Conservation (phyloP, 2,888 invertebrate genomes). For the Gastracanthus pulcherrimus region DNA sequence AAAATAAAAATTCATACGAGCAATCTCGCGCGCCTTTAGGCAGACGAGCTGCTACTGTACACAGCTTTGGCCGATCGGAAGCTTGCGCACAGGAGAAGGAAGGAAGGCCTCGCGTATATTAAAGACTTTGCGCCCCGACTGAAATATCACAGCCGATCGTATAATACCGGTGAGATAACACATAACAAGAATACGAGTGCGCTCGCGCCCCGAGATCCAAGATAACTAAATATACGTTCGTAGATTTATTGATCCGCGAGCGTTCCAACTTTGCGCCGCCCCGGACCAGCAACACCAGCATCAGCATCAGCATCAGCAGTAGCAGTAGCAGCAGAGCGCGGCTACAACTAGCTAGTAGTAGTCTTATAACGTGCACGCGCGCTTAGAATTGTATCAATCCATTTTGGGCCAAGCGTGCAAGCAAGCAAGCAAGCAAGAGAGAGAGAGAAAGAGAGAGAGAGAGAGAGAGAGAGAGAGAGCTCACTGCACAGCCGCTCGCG, state of each 20-base stretch:
- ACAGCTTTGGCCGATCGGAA: not conserved
- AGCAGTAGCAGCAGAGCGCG: not conserved
- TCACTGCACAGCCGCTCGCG: no score
- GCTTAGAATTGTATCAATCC: constrained; percentile 46
- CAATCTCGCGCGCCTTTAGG: not conserved
- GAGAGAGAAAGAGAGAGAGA: not conserved
- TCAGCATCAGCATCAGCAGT: no score
- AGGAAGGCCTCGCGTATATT: not conserved
- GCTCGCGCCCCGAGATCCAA: constrained; percentile 51
- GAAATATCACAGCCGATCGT: constrained; percentile 70
- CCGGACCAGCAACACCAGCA: no score
- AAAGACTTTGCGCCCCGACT: constrained; percentile 56
- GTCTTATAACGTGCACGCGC: constrained; percentile 26
- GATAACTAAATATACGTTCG: constrained; percentile 68
- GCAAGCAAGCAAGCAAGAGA: not conserved
- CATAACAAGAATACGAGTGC: constrained; percentile 63
- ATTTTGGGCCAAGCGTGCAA: constrained; percentile 31
- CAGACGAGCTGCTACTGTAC: no score
- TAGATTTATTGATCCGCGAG: constrained; percentile 68
- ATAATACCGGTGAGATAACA: constrained; percentile 71
- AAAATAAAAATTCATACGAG: not conserved
- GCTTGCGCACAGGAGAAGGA: not conserved
- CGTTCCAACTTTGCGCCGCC: constrained; percentile 57
- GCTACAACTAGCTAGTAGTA: no score
- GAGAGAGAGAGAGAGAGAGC: no score